Conservation (phyloP, 2,113 vertebrate genomes). For the Tympanuchus pallidicinctus region DNA sequence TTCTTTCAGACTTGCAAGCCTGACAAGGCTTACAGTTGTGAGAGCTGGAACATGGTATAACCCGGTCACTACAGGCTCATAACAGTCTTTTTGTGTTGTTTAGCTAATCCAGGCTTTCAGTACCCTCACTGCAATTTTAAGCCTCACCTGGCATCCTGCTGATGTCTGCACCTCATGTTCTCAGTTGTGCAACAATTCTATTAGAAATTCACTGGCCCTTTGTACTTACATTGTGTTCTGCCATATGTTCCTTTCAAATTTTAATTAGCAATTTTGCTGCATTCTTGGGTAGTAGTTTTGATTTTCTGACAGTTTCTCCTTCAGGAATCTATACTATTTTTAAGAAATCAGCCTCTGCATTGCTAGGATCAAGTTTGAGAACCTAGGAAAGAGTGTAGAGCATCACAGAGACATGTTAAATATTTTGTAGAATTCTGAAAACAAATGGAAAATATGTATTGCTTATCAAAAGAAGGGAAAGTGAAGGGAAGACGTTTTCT, state of each 20-base stretch:
- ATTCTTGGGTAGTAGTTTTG: background rate
- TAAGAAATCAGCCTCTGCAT: background rate
- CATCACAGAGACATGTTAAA: background rate
- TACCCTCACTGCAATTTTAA: background rate
- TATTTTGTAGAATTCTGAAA: background rate
- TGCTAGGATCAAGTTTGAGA: background rate
- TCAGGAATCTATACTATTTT: background rate
- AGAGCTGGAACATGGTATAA: background rate
- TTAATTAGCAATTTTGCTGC: background rate
- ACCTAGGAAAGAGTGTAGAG: background rate
- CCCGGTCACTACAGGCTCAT: background rate
- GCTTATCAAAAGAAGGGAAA: background rate
- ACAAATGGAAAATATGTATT: background rate
- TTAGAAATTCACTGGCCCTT: background rate
- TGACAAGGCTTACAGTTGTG: background rate
- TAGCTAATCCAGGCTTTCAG: background rate
- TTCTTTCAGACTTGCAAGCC: background rate
- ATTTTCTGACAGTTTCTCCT: background rate
- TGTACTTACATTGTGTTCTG: background rate
- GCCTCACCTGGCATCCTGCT: background rate
- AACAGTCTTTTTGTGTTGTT: background rate
- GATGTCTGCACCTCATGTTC: background rate
- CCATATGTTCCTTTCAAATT: background rate
- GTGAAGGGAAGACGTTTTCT: background rate
- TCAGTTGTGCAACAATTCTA: background rate